Evolutionary conservation across 2,888 invertebrate genomes (phyloP), one percentile per base, ranked within the genome.

Genomic region (Caenorhabditis sp.): DNA sequence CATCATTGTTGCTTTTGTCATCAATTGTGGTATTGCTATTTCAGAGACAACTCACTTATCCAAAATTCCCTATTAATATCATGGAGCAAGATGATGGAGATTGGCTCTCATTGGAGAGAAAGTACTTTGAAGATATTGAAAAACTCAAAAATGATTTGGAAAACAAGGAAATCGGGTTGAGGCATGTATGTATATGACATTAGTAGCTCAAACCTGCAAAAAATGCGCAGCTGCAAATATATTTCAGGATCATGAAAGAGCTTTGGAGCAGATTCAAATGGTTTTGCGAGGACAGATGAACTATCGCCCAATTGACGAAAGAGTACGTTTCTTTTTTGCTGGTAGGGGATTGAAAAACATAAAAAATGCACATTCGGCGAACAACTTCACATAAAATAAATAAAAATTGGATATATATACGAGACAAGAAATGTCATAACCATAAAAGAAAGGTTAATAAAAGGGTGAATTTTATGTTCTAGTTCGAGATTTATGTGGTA

Each of bases 231-330:
- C 26, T n/a, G 31, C 43, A 43, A 43, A 43, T 10, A 43, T 14
- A 43, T 70, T 67, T 52, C 60, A 77, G 78, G 69, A 70, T 52
- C 59, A 59, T 52, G 59, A 65, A 53, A 65, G 12, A 10, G 64
- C 75, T 10, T 38, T 70, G 36, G 53, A 59, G 23, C 50, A 62
- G 14, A 59, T 67, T 31, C 60, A 67, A 2, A 54, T 67, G 7
- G 70, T 72, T 8, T 58, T 78, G 26, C 53, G 49, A 26, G 63
- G 8, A 10, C 78, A 78, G 53, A 68, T 62, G 23, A 66, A 68
- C 26, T 69, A 65, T 27, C 53, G 78, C 2, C 78, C 78, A n/a
- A 65, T 78, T 50, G 78, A 78, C 53, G 70, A 78, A 38, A 58
- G 62, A 56, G 78, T 78, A 49, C 52, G 74, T n/a, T n/a, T n/a